Percentiles rank a stretch among this genome's conserved stretches.
Conservation (phyloP, 2,113 vertebrate species). For the Sprattus sprattus region DNA sequence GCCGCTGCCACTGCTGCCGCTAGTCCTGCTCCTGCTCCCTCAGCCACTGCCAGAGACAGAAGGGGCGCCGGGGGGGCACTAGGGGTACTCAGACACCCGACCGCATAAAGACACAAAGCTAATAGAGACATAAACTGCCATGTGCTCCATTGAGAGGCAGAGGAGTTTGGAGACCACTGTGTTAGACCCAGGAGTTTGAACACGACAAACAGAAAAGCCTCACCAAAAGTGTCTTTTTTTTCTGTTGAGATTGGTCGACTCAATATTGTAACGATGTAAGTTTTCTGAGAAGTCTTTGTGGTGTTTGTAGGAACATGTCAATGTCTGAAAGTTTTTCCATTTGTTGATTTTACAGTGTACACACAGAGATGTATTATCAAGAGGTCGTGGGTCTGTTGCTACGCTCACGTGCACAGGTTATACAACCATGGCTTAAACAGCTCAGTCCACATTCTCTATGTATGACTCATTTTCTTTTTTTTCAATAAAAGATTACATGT, state of each 20-base stretch:
- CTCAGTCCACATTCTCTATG: slow-evolving; percentile 4
- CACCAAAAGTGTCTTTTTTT: background rate
- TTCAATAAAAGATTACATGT: slow-evolving; percentile 43
- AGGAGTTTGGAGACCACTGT: background rate
- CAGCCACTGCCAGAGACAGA: slow-evolving; percentile 43
- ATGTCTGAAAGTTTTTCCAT: background rate
- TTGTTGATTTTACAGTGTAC: background rate
- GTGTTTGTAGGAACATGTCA: background rate
- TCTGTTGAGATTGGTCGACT: background rate
- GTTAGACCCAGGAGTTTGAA: background rate
- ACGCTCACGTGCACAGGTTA: background rate
- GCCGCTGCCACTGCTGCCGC: slow-evolving; percentile 44
- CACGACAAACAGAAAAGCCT: background rate
- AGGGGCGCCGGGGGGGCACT: slow-evolving; percentile 35
- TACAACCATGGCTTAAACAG: background rate
- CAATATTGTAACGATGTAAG: background rate
- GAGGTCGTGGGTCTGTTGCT: background rate
- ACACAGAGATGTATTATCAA: background rate
- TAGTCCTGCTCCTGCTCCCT: background rate
- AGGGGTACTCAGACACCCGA: slow-evolving; percentile 66
- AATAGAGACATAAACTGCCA: background rate
- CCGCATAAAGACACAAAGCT: slow-evolving; percentile 19
- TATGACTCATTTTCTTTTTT: slow-evolving; percentile 39
- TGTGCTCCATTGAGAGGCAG: background rate
- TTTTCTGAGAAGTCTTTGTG: background rate